Conservation (phyloP, 2,888 invertebrate genomes). For the Heliconius erato region DNA sequence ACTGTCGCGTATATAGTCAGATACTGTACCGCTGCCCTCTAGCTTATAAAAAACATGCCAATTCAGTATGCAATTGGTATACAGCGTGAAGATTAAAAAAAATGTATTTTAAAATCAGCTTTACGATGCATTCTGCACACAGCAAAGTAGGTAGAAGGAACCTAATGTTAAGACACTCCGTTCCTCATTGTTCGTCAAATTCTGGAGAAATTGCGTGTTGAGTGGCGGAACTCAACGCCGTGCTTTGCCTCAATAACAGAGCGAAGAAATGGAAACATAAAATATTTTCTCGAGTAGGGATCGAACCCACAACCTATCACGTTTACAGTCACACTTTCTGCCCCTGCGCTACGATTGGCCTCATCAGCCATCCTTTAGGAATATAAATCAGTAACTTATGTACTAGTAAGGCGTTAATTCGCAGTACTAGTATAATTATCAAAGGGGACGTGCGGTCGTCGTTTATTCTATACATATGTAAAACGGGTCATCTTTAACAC, state of each 20-base stretch:
- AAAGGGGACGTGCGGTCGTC: neutral
- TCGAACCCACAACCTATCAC: neutral
- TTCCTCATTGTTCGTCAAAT: neutral
- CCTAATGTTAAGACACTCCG: neutral
- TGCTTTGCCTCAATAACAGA: neutral
- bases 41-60: too few species aligned
- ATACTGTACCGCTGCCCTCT: too few species aligned
- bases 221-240: neutral
- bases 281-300: neutral
- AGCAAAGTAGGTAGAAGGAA: neutral
- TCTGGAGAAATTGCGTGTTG: neutral
- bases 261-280: neutral
- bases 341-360: too few species aligned
- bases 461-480: neutral
- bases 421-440: neutral
- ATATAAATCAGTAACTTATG: neutral
- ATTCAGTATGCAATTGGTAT: too few species aligned
- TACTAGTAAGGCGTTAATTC: neutral
- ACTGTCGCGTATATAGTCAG: too few species aligned
- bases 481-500: slow-evolving; percentile 26
- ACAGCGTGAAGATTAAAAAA: neutral
- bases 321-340: neutral
- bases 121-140: neutral
- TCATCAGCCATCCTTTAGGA: neutral
- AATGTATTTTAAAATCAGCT: neutral